Conservation (phyloP, 2,113 vertebrate species). For the Okapia johnstoni region DNA sequence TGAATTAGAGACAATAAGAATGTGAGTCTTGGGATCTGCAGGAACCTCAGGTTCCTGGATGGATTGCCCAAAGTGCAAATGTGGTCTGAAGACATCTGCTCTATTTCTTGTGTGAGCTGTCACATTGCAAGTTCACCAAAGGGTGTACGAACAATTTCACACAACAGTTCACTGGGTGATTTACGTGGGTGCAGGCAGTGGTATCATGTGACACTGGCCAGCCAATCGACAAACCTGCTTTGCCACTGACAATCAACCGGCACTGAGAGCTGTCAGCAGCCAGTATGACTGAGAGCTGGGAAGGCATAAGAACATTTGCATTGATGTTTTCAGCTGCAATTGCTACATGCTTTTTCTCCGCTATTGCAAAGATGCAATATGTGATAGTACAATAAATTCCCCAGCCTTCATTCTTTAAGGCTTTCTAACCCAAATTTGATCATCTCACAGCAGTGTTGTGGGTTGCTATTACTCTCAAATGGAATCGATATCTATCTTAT, state of each 20-base stretch:
- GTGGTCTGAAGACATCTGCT: conserved; percentile 10
- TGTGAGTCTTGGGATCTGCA: neutral
- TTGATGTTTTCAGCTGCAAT: conserved; percentile 64
- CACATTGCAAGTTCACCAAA: conserved; percentile 57
- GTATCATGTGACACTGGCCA: conserved; percentile 34
- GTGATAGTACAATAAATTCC: conserved; percentile 64
- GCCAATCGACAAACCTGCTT: conserved; percentile 44
- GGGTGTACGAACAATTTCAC: conserved; percentile 67
- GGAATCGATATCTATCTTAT: conserved; percentile 54
- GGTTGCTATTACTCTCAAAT: conserved; percentile 49
- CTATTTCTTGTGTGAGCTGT: conserved; percentile 43
- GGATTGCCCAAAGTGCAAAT: neutral
- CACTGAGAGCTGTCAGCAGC: conserved; percentile 56
- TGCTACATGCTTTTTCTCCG: conserved; percentile 54
- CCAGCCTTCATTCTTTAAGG: conserved; percentile 61
- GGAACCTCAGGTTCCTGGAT: neutral
- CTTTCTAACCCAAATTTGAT: conserved; percentile 63
- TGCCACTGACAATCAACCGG: conserved; percentile 24
- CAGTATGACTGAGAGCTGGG: conserved; percentile 63
- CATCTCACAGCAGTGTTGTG: conserved; percentile 51
- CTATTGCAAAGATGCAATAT: conserved; percentile 58
- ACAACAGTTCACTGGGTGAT: conserved; percentile 61
- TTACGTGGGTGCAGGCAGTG: conserved; percentile 52
- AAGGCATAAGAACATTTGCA: conserved; percentile 70
- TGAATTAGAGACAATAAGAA: neutral